Evolutionary conservation across 2,797 vertebrate species (phyloP).

Genomic region (Etheostoma nigrum): DNA sequence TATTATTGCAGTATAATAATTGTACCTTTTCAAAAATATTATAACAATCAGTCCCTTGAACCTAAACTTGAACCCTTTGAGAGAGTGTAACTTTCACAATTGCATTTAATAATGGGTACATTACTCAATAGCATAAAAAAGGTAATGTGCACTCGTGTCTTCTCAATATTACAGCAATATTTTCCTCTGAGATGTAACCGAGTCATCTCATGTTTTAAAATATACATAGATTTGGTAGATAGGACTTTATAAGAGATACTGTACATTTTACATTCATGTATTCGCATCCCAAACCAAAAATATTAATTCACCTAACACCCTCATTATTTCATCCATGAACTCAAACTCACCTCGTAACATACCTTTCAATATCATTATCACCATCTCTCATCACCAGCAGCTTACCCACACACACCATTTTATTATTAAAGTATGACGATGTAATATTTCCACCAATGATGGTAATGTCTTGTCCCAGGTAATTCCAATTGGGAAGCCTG

Average conservation of each 20-base stretch:
- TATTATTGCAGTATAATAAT: constrained; percentile 5
- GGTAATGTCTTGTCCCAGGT: constrained; percentile 74
- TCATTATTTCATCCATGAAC: constrained; percentile 76
- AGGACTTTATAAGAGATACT: constrained; percentile 45
- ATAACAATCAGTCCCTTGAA: constrained; percentile 3
- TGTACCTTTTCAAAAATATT: constrained; percentile 17
- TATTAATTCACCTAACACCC: constrained; percentile 67
- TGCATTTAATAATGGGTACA: constrained; percentile 38
- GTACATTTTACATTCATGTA: constrained; percentile 64
- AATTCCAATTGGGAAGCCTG: constrained; percentile 66
- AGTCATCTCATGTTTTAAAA: constrained; percentile 56
- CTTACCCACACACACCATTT: constrained; percentile 31
- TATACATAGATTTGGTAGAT: constrained; percentile 62
- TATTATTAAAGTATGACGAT: constrained; percentile 72
- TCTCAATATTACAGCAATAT: constrained; percentile 55
- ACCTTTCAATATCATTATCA: constrained; percentile 65
- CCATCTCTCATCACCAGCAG: constrained; percentile 18
- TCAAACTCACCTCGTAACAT: constrained; percentile 65
- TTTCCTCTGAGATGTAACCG: constrained; percentile 46
- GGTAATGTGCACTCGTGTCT: constrained; percentile 31
- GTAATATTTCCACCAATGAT: constrained; percentile 68
- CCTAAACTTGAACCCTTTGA: constrained; percentile 26
- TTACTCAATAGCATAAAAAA: constrained; percentile 55
- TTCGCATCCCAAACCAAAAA: constrained; percentile 55
- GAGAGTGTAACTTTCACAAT: constrained; percentile 28